phyloP scores from a whole-genome alignment of 2,797 vertebrate species.

The Gymnothorax reevesii region DNA sequence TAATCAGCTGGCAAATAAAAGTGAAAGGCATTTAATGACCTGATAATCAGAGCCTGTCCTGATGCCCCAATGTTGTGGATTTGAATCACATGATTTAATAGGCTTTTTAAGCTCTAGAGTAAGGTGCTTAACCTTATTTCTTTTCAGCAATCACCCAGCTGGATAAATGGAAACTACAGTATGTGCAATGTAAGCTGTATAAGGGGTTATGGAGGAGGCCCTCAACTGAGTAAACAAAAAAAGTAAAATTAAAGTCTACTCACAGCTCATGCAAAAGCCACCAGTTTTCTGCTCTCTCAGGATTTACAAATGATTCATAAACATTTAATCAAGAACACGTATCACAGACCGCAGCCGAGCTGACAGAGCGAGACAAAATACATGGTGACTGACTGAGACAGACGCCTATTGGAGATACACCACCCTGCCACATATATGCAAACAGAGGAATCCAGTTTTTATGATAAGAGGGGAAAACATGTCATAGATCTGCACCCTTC shows the following conservation, averaged over 20 bases:
- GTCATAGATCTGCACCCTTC: not conserved
- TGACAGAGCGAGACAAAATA: not conserved
- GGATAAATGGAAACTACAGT: constrained; percentile 5
- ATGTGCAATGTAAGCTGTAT: constrained; percentile 1
- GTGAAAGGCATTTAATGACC: not conserved
- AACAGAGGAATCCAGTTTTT: not conserved
- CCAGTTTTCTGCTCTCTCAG: not conserved
- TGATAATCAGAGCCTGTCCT: not conserved
- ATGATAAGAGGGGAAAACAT: too few species aligned
- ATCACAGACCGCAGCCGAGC: not conserved
- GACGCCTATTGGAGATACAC: not conserved
- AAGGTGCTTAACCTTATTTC: not conserved
- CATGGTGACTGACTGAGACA: not conserved
- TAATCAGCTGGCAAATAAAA: too few species aligned
- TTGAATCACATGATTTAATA: not conserved
- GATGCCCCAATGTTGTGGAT: not conserved
- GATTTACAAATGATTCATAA: not conserved
- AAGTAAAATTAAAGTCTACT: not conserved
- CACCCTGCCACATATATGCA: not conserved
- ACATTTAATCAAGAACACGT: not conserved
- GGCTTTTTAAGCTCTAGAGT: not conserved
- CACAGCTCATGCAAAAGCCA: not conserved
- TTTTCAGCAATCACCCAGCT: not conserved
- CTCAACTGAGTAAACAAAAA: constrained; percentile 4
- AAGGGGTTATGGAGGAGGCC: not conserved